These are phyloP conservation scores for Megastigmus dorsalis DNA, from an alignment of 2,888 invertebrate genomes.

Conservation along the genomic window DNA sequence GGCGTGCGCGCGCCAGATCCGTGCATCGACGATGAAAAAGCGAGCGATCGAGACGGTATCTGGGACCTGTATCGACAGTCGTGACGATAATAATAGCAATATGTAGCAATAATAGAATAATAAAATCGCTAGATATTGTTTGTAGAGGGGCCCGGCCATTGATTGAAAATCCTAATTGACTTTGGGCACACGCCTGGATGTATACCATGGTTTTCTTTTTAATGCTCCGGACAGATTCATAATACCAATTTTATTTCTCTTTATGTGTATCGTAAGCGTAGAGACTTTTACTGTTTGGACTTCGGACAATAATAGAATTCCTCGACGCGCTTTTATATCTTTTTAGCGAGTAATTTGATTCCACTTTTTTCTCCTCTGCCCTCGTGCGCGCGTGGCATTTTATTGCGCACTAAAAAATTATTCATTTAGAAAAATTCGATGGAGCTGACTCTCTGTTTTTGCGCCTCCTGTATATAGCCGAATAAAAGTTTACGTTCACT, in stretches of 20 bases:
- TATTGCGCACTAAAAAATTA: neutral
- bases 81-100: constrained; percentile 15
- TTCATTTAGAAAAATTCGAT: constrained; percentile 1
- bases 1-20: constrained; percentile 3
- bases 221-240: neutral
- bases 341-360: neutral
- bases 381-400: neutral
- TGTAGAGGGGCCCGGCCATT: neutral
- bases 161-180: constrained; percentile 31
- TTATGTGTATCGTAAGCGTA: neutral
- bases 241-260: constrained; percentile 16
- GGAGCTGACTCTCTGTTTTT: too few species aligned
- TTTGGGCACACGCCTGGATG: neutral
- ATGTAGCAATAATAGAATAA: constrained; percentile 12
- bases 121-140: constrained; percentile 12
- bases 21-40: neutral
- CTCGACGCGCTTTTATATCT: neutral
- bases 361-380: too few species aligned
- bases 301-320: constrained; percentile 1
- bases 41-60: neutral
- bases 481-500: too few species aligned
- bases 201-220: too few species aligned
- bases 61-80: neutral
- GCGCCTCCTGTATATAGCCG: too few species aligned
- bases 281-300: constrained; percentile 23